A percentile compares a stretch with the other conserved stretches of the same genome.
Conservation (phyloP, 2,888 invertebrate genomes). For the Amphipoea lucens region DNA sequence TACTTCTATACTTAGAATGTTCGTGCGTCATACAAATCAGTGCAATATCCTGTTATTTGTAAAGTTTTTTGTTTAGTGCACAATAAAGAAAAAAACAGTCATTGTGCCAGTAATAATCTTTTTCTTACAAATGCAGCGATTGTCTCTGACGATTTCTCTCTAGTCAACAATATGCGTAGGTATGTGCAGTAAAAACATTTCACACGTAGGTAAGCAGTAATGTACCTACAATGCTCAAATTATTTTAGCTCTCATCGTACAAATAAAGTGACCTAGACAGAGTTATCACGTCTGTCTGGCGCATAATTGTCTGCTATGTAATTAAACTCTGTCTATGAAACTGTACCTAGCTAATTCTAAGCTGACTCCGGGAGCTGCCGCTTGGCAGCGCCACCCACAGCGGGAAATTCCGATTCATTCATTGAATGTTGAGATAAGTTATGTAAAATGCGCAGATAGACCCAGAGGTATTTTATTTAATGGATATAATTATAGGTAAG, state of each 20-base stretch:
- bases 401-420: conserved; percentile 52
- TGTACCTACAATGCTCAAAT: conserved; percentile 64
- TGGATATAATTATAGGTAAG: conserved; percentile 42
- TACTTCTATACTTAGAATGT: background rate
- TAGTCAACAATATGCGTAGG: conserved; percentile 16
- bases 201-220: conserved; percentile 46
- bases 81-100: conserved; percentile 11
- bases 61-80: background rate
- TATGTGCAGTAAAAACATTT: conserved; percentile 42
- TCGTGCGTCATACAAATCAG: conserved; percentile 18
- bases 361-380: conserved; percentile 44
- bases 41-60: conserved; percentile 8
- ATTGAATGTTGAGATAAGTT: conserved; percentile 22
- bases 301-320: conserved; percentile 84
- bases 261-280: conserved; percentile 84
- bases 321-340: conserved; percentile 81
- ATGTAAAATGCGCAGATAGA: conserved; percentile 28
- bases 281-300: conserved; percentile 84
- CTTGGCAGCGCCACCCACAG: conserved; percentile 28
- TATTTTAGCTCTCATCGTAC: conserved; percentile 74
- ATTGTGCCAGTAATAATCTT: conserved; percentile 6
- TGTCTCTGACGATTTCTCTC: conserved; percentile 1
- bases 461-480: conserved; percentile 42
- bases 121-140: conserved; percentile 7
- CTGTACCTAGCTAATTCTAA: conserved; percentile 66